Evolutionary conservation across 2,888 invertebrate genomes (phyloP).

Genomic region (Drosophila limbata): DNA sequence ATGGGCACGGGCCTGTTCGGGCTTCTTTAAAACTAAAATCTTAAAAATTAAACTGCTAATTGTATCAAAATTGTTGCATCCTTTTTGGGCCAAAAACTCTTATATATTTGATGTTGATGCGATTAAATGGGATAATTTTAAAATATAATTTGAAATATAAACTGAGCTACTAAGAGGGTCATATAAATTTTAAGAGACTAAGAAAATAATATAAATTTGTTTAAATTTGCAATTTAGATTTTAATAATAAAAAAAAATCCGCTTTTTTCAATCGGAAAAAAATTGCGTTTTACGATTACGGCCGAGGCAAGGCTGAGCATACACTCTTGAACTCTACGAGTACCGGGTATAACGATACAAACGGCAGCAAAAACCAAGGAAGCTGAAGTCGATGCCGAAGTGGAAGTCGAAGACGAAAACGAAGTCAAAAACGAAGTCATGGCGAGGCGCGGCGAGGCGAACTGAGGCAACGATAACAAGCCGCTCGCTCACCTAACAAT

Average conservation of each 20-base stretch:
- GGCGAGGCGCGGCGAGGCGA: slow-evolving; percentile 4
- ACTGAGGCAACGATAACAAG: slow-evolving; percentile 52
- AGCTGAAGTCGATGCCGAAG: slow-evolving; percentile 29
- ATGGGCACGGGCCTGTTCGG: no score
- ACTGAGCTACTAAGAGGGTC: not conserved
- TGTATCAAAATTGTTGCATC: not conserved
- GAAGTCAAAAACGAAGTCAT: not conserved
- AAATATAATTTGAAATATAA: no score
- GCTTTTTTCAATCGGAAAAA: no score
- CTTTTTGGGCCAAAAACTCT: not conserved
- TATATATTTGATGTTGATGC: no score
- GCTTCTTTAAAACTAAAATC: no score
- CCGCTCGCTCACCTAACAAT: slow-evolving; percentile 50
- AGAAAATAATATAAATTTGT: no score
- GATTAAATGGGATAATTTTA: no score
- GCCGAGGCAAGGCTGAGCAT: not conserved
- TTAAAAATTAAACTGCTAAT: not conserved
- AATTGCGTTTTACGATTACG: no score
- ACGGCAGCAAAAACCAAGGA: slow-evolving; percentile 36
- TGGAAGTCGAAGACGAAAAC: slow-evolving; percentile 3
- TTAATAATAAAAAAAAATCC: no score
- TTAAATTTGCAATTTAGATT: no score
- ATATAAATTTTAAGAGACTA: not conserved
- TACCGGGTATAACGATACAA: slow-evolving; percentile 17
- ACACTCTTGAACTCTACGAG: not conserved